Percentiles rank a stretch among this genome's conserved stretches.
Conservation (phyloP, 2,113 vertebrate genomes). For the Charadrius vociferus region DNA sequence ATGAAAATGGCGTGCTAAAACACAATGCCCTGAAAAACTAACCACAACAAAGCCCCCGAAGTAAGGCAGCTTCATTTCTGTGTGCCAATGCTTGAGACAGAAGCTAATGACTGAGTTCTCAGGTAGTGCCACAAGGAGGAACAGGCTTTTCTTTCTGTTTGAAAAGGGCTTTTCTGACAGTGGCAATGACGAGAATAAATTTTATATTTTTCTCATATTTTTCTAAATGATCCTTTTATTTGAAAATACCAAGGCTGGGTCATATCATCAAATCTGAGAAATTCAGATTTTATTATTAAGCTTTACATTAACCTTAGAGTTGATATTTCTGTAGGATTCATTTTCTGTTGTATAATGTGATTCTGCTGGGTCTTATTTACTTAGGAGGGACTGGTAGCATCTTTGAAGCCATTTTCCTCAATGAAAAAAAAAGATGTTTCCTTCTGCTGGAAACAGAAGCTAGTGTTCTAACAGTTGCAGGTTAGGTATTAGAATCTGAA, state of each 20-base stretch:
- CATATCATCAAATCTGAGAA: background rate
- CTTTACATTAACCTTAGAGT: background rate
- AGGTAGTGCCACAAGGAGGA: background rate
- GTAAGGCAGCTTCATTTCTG: background rate
- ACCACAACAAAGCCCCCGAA: background rate
- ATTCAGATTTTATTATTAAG: background rate
- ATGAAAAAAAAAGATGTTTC: no score
- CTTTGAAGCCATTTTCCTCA: background rate
- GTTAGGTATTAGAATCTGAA: no score
- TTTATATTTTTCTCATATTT: background rate
- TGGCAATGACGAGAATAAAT: background rate
- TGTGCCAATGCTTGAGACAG: background rate
- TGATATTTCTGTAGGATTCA: background rate
- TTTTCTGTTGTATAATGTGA: background rate
- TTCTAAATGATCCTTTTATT: background rate
- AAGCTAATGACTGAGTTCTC: background rate
- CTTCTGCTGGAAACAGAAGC: background rate
- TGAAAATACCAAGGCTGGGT: background rate
- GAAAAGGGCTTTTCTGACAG: background rate
- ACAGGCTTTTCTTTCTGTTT: background rate
- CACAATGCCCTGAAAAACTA: background rate
- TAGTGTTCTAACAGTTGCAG: background rate
- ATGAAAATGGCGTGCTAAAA: slow-evolving; percentile 35
- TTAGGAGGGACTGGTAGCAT: background rate
- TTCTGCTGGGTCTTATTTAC: background rate